Conservation (phyloP, 1,140 invertebrate species). For the Sarcophaga peregrina region DNA sequence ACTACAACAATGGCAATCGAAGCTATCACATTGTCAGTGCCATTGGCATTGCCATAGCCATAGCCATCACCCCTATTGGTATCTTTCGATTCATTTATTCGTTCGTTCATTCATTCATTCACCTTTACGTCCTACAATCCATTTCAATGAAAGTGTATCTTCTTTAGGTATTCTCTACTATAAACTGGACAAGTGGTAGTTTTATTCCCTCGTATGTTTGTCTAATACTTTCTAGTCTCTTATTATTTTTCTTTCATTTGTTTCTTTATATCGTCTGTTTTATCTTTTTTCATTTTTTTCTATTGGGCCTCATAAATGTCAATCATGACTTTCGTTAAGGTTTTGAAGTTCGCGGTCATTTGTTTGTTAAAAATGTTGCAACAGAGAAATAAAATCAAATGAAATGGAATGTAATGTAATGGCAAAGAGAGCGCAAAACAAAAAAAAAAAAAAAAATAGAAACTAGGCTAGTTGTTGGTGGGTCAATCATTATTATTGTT, state of each 20-base stretch:
- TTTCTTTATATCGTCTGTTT: background rate
- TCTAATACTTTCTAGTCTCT: background rate
- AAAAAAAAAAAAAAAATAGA: too few relatives aligned
- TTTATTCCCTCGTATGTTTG: background rate
- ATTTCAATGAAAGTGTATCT: too few relatives aligned
- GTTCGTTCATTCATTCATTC: background rate
- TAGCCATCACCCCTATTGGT: too few relatives aligned
- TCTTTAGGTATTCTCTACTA: too few relatives aligned
- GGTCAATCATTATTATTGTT: background rate
- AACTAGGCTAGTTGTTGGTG: background rate
- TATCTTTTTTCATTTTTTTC: background rate
- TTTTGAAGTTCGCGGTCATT: constrained; percentile 8
- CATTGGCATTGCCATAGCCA: background rate
- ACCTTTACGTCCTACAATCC: background rate
- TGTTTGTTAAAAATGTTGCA: background rate
- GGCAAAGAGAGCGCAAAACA: too few relatives aligned
- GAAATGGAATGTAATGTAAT: too few relatives aligned
- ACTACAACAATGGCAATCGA: background rate
- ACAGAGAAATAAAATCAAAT: background rate
- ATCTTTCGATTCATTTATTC: too few relatives aligned
- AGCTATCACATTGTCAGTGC: background rate
- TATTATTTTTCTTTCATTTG: background rate
- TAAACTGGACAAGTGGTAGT: too few relatives aligned
- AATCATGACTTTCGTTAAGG: background rate
- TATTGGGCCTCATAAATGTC: background rate